Evolutionary conservation across 2,797 vertebrate genomes (phyloP).

Genomic region (Tragopan temminckii): DNA sequence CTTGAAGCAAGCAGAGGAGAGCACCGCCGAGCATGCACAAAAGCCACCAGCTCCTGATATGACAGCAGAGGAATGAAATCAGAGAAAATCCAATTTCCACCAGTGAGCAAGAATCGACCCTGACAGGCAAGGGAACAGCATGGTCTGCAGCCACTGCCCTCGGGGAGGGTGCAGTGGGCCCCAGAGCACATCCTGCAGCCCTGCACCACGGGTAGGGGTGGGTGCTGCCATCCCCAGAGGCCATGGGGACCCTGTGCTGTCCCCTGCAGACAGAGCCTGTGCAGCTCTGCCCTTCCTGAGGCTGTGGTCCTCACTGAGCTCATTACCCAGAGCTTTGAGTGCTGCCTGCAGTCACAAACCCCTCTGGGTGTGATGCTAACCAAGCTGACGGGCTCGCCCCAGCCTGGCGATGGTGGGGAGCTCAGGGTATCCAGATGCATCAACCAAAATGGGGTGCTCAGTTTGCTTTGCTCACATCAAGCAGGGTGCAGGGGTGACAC

Average conservation of each 20-base stretch:
- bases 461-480: not conserved
- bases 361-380: not conserved
- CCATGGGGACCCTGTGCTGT: not conserved
- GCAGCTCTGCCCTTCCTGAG: not conserved
- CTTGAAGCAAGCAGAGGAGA: not conserved
- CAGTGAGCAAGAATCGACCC: not conserved
- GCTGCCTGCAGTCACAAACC: not conserved
- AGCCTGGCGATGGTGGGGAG: rapidly evolving
- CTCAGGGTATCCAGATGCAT: not conserved
- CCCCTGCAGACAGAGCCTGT: not conserved
- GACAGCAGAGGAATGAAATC: conserved; percentile 34
- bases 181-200: rapidly evolving
- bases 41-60: not conserved
- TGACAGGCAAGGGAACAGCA: not conserved
- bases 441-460: not conserved
- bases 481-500: not conserved
- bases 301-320: not conserved
- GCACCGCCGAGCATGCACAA: not conserved
- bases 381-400: not conserved
- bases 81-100: conserved; percentile 30
- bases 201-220: no score
- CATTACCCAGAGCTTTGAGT: rapidly evolving
- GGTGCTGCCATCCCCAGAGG: rapidly evolving
- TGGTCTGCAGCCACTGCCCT: not conserved
- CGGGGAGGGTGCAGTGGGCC: rapidly evolving